phyloP scores from a whole-genome alignment of 1,140 invertebrate species.

The Pantala flavescens region DNA sequence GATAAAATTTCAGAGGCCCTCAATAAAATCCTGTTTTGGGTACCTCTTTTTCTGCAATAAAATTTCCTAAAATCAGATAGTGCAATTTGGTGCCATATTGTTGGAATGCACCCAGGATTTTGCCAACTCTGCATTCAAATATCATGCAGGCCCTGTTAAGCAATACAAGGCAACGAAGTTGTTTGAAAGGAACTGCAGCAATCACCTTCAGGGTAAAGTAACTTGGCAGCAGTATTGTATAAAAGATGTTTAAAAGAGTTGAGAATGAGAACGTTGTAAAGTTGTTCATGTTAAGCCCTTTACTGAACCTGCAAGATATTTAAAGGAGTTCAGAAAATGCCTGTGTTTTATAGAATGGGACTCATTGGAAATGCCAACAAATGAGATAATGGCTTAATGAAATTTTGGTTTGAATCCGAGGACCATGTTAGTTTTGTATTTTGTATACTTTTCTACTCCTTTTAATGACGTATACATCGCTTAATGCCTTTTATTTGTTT shows the following conservation, averaged over 20 bases:
- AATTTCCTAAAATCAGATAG: too few species aligned
- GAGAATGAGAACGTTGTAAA: conserved; percentile 4
- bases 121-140: too few species aligned
- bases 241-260: not conserved
- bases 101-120: too few species aligned
- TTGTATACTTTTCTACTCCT: conserved; percentile 6
- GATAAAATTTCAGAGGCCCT: too few species aligned
- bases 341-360: conserved; percentile 1
- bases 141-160: not conserved
- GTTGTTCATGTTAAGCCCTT: not conserved
- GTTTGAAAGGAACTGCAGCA: conserved; percentile 1
- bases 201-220: conserved; percentile 5
- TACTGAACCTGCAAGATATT: not conserved
- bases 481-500: not conserved
- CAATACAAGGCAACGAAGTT: not conserved
- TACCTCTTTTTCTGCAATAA: too few species aligned
- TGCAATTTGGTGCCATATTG: too few species aligned
- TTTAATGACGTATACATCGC: not conserved
- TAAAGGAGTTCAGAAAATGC: not conserved
- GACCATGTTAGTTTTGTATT: conserved; percentile 3
- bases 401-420: conserved; percentile 1
- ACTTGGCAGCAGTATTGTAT: not conserved
- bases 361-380: not conserved
- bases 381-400: not conserved
- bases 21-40: too few species aligned